Conservation (phyloP, 2,113 vertebrate species). For the Suncus etruscus region DNA sequence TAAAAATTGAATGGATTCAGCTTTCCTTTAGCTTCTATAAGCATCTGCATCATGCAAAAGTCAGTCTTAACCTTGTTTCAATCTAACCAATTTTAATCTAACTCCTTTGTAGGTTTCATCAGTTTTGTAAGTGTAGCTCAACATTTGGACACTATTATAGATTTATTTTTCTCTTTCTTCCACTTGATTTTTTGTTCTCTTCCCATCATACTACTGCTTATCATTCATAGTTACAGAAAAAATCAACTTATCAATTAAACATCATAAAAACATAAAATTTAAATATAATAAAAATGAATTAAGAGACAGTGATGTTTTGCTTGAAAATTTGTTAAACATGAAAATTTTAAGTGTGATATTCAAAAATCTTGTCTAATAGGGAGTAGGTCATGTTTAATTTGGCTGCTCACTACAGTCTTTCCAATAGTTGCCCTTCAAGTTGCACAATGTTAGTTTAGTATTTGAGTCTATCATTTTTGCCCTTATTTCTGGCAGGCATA, state of each 20-base stretch:
- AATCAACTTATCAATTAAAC: slow-evolving; percentile 46
- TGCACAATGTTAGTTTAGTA: neutral
- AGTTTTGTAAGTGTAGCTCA: slow-evolving; percentile 17
- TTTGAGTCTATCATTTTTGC: neutral
- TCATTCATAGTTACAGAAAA: slow-evolving; percentile 15
- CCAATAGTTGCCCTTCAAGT: neutral
- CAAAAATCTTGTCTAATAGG: neutral
- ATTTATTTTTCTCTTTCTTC: slow-evolving; percentile 2
- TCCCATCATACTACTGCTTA: neutral
- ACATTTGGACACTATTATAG: neutral
- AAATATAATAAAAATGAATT: slow-evolving; percentile 18
- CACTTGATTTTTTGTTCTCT: slow-evolving; percentile 21
- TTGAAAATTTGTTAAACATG: neutral
- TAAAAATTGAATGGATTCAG: slow-evolving; percentile 5
- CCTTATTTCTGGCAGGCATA: neutral
- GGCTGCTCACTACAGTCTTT: neutral
- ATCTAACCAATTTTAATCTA: neutral
- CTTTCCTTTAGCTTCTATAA: slow-evolving; percentile 6
- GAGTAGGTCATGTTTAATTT: neutral
- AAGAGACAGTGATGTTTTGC: neutral
- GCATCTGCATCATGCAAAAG: neutral
- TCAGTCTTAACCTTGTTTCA: neutral
- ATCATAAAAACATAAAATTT: slow-evolving; percentile 11
- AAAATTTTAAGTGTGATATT: neutral
- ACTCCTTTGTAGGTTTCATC: neutral